Evolutionary conservation across 2,888 invertebrate genomes (phyloP).

Genomic region (Linhomoeus sp.): DNA sequence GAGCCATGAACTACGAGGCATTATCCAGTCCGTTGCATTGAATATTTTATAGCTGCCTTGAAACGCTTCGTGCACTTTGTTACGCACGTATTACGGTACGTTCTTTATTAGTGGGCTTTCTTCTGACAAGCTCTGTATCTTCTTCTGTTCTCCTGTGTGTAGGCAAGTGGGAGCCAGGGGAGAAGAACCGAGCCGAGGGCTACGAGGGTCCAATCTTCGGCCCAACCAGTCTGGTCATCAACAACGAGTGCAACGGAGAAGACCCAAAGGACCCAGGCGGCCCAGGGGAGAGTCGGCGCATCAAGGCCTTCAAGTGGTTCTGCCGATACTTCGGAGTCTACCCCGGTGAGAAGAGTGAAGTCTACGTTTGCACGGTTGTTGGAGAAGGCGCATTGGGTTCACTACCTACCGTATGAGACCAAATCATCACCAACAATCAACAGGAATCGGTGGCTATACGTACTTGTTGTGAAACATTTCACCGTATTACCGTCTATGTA

Average conservation of each 20-base stretch:
- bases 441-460: too few relatives aligned
- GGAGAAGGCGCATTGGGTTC: constrained; percentile 13
- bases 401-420: constrained; percentile 15
- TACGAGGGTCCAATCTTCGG: constrained; percentile 17
- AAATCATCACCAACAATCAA: constrained; percentile 17
- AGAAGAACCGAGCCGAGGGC: constrained; percentile 11
- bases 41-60: too few relatives aligned
- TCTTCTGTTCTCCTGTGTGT: not conserved
- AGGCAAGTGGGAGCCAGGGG: constrained; percentile 20
- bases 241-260: constrained; percentile 25
- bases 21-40: too few relatives aligned
- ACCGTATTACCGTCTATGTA: too few relatives aligned
- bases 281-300: constrained; percentile 22
- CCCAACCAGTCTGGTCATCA: constrained; percentile 18
- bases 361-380: constrained; percentile 16
- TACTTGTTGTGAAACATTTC: too few relatives aligned
- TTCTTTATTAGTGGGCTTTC: too few relatives aligned
- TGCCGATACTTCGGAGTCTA: constrained; percentile 18
- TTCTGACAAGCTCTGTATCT: too few relatives aligned
- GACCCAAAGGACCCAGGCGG: constrained; percentile 14
- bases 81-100: too few relatives aligned
- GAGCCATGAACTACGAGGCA: too few relatives aligned
- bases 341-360: constrained; percentile 11
- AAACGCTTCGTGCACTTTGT: too few relatives aligned
- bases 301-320: constrained; percentile 26